Evolutionary conservation across 2,888 invertebrate genomes (phyloP).

Genomic region (Xestia ashworthii): DNA sequence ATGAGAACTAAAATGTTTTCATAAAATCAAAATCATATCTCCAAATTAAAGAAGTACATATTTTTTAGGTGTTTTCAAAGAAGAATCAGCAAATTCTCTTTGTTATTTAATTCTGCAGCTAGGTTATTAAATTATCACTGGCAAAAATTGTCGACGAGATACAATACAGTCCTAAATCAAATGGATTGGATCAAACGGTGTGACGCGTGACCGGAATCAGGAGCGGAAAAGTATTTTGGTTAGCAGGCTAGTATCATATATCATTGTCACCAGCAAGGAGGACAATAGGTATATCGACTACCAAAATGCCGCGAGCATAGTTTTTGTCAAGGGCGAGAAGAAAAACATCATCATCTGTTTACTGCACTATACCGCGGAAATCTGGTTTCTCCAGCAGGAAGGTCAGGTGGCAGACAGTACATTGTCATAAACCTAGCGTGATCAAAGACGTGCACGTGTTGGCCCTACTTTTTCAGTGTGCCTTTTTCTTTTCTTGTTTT

Average conservation of each 20-base stretch:
- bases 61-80: neutral
- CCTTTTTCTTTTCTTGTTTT: neutral
- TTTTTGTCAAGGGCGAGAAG: constrained; percentile 24
- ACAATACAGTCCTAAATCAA: constrained; percentile 24
- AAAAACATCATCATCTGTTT: constrained; percentile 35
- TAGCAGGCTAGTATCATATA: neutral
- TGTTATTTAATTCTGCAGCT: neutral
- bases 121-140: neutral
- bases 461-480: constrained; percentile 1
- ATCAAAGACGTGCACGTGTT: constrained; percentile 19
- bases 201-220: constrained; percentile 28
- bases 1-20: neutral
- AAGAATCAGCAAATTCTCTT: neutral
- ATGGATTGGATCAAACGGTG: constrained; percentile 30
- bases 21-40: neutral
- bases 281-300: constrained; percentile 1
- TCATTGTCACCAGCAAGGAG: constrained; percentile 1
- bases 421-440: constrained; percentile 35
- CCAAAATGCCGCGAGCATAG: neutral
- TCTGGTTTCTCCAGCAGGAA: constrained; percentile 40
- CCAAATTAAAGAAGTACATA: neutral
- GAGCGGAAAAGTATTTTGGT: constrained; percentile 14
- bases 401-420: constrained; percentile 34
- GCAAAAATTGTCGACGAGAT: constrained; percentile 1
- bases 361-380: constrained; percentile 43